A percentile compares a stretch with the other conserved stretches of the same genome.
Evolutionary conservation across 2,888 invertebrate species (phyloP).

Genomic region (Tridacna crocea): DNA sequence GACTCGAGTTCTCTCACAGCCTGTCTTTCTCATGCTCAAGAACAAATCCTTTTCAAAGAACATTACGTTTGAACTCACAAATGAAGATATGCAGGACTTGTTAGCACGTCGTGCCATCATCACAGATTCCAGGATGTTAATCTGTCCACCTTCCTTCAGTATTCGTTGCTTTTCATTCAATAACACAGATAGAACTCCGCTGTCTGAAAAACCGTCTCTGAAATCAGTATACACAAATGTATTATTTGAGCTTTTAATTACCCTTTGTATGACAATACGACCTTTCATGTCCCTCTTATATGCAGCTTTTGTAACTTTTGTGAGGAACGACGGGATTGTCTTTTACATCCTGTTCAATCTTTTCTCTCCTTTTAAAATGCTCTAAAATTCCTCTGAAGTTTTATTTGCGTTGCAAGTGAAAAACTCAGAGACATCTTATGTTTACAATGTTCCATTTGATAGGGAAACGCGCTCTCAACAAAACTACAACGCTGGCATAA

Average conservation of each 20-base stretch:
- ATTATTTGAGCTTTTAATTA: neutral
- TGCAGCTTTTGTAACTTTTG: neutral
- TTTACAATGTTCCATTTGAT: too few relatives aligned
- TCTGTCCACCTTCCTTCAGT: slow-evolving; percentile 11
- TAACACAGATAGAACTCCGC: neutral
- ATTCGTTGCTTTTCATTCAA: slow-evolving; percentile 15
- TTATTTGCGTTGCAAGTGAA: too few relatives aligned
- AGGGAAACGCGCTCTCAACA: too few relatives aligned
- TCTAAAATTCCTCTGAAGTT: too few relatives aligned
- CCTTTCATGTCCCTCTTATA: neutral
- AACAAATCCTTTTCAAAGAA: too few relatives aligned
- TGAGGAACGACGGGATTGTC: neutral
- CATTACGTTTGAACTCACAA: neutral
- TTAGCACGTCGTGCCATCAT: neutral
- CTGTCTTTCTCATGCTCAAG: too few relatives aligned
- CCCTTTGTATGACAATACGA: neutral
- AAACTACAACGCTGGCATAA: too few relatives aligned
- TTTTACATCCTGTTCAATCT: neutral
- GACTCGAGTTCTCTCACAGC: too few relatives aligned
- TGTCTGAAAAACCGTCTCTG: slow-evolving; percentile 6
- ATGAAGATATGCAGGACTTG: neutral
- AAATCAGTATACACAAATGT: neutral
- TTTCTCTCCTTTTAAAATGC: neutral
- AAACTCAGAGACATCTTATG: too few relatives aligned
- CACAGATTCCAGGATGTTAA: slow-evolving; percentile 9